These are phyloP conservation scores for Progne subis DNA, from an alignment of 2,113 vertebrate species.

Conservation along the genomic window DNA sequence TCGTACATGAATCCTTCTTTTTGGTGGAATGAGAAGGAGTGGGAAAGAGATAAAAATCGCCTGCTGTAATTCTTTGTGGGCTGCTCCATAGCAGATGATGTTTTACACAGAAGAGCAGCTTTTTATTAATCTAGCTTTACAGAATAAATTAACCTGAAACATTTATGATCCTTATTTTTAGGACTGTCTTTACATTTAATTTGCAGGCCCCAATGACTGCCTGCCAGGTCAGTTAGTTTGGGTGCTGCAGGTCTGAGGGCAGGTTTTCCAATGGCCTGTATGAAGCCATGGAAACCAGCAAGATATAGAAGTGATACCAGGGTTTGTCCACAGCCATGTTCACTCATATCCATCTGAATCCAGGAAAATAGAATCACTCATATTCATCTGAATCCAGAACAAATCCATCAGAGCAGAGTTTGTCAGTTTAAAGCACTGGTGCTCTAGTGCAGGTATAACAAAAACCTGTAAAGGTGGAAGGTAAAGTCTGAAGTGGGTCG, in stretches of 20 bases:
- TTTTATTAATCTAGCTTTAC: slow-evolving; percentile 46
- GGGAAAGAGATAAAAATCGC: slow-evolving; percentile 58
- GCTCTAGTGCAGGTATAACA: not conserved
- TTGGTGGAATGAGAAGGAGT: slow-evolving; percentile 50
- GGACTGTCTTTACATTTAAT: not conserved
- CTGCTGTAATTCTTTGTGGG: slow-evolving; percentile 40
- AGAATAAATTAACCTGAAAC: slow-evolving; percentile 58
- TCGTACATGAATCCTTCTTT: slow-evolving; percentile 51
- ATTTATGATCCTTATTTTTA: slow-evolving; percentile 46
- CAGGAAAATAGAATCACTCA: not conserved
- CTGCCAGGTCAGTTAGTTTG: not conserved
- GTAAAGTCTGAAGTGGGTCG: not conserved
- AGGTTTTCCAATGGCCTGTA: rapidly evolving
- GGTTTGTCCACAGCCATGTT: not conserved
- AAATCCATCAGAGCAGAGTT: not conserved
- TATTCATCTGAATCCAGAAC: not conserved
- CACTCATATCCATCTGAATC: not conserved
- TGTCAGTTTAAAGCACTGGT: not conserved
- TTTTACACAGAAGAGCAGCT: slow-evolving; percentile 11
- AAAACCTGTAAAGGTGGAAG: not conserved
- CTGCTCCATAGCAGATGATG: slow-evolving; percentile 18
- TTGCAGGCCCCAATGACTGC: not conserved
- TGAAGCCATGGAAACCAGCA: not conserved
- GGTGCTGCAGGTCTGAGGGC: not conserved
- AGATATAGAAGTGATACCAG: not conserved